Conservation (phyloP, 2,888 invertebrate genomes). For the Pristionchus fissidentatus region DNA sequence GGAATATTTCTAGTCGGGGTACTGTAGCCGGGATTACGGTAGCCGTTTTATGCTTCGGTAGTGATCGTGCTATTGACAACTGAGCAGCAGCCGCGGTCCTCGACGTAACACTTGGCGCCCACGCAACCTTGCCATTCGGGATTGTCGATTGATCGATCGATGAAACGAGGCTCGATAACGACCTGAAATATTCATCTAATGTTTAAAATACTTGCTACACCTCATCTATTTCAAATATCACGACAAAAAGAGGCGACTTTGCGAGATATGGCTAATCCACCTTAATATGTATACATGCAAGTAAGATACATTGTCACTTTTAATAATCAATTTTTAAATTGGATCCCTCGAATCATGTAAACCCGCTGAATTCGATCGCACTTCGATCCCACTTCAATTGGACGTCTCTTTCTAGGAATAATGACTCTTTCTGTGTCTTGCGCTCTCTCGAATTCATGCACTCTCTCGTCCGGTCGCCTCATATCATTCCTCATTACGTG, state of each 20-base stretch:
- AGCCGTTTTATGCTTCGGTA: not conserved
- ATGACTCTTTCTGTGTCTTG: not conserved
- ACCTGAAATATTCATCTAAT: not conserved
- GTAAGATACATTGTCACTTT: too few relatives aligned
- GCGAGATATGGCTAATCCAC: too few relatives aligned
- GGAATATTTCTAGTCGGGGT: too few relatives aligned
- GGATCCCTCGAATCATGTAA: too few relatives aligned
- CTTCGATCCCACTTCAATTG: too few relatives aligned
- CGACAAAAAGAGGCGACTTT: too few relatives aligned
- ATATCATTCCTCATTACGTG: not conserved
- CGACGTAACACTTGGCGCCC: constrained; percentile 38
- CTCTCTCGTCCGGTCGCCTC: not conserved
- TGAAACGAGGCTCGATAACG: constrained; percentile 47
- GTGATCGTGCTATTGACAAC: not conserved
- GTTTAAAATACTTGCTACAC: too few relatives aligned
- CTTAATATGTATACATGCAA: too few relatives aligned
- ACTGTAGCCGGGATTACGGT: too few relatives aligned
- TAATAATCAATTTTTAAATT: too few relatives aligned
- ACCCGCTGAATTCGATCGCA: too few relatives aligned
- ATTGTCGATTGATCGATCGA: constrained; percentile 39
- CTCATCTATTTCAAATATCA: too few relatives aligned
- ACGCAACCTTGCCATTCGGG: constrained; percentile 48
- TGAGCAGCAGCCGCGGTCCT: constrained; percentile 48
- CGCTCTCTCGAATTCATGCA: not conserved
- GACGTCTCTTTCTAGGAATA: not conserved